These are phyloP conservation scores for Eurystomus gularis DNA, from an alignment of 2,113 vertebrate genomes.

Conservation along the genomic window DNA sequence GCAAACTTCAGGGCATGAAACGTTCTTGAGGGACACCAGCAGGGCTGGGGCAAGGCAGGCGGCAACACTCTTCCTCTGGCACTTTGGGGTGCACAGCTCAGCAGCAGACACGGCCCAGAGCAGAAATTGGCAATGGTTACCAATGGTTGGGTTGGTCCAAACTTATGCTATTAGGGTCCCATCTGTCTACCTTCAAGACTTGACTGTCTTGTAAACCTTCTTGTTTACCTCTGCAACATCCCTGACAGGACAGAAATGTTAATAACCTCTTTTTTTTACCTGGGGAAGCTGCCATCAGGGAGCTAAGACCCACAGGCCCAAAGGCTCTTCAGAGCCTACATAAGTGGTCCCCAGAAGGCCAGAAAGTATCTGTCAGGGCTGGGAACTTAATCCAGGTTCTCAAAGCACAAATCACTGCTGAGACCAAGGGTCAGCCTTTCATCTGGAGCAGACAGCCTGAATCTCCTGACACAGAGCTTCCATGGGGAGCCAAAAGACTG, in stretches of 20 bases:
- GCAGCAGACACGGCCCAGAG: not conserved
- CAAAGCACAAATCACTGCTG: not conserved
- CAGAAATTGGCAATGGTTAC: not conserved
- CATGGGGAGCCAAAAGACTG: not conserved
- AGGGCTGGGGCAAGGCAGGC: accelerated
- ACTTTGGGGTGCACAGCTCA: not conserved
- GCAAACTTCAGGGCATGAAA: not conserved
- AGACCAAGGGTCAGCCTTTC: not conserved
- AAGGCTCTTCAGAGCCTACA: not conserved
- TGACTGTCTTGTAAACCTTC: not conserved
- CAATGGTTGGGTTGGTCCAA: not conserved
- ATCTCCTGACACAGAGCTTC: not conserved
- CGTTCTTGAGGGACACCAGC: not conserved
- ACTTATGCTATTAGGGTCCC: accelerated
- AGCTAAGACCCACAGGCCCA: not conserved
- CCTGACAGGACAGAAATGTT: not conserved
- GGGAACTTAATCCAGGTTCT: not conserved
- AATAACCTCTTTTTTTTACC: not conserved
- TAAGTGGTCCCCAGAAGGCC: not conserved
- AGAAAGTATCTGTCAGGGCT: not conserved
- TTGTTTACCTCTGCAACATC: not conserved
- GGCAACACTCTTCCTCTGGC: not conserved
- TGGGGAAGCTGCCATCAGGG: not conserved
- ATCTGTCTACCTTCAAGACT: not conserved
- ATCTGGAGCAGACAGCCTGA: not conserved